A percentile compares a stretch with the other conserved stretches of the same genome.
Conservation (phyloP, 2,113 vertebrate species). For the Craseonycteris thonglongyai region DNA sequence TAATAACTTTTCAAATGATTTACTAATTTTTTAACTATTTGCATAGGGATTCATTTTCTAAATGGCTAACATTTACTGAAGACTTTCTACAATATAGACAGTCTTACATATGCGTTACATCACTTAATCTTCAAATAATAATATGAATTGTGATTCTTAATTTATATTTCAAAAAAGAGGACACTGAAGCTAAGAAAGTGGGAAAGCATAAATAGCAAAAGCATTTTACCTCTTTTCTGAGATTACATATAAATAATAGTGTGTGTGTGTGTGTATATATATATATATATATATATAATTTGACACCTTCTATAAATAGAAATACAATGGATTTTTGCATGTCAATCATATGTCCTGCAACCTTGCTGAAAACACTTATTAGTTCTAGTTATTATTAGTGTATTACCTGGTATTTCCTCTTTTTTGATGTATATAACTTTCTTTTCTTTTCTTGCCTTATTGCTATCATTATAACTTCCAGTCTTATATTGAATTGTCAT, state of each 20-base stretch:
- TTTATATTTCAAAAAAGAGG: neutral
- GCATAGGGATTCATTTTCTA: neutral
- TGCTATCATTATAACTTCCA: no score
- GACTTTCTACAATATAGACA: neutral
- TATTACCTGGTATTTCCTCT: no score
- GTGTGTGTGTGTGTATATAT: no score
- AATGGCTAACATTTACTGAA: neutral
- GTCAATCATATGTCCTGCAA: no score
- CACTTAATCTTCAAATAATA: neutral
- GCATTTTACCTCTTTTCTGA: neutral
- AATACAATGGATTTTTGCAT: no score
- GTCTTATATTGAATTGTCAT: no score
- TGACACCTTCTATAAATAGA: no score
- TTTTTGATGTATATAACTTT: no score
- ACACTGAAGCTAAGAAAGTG: neutral
- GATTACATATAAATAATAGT: neutral
- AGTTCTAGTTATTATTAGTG: no score
- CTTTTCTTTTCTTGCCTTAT: no score
- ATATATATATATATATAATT: no score
- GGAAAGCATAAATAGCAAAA: neutral
- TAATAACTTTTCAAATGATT: neutral
- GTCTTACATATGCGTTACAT: neutral
- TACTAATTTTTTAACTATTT: neutral
- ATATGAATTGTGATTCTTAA: neutral
- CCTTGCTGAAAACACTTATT: no score